These are phyloP conservation scores for Lithosia quadra DNA, from an alignment of 2,888 invertebrate species.

Conservation along the genomic window DNA sequence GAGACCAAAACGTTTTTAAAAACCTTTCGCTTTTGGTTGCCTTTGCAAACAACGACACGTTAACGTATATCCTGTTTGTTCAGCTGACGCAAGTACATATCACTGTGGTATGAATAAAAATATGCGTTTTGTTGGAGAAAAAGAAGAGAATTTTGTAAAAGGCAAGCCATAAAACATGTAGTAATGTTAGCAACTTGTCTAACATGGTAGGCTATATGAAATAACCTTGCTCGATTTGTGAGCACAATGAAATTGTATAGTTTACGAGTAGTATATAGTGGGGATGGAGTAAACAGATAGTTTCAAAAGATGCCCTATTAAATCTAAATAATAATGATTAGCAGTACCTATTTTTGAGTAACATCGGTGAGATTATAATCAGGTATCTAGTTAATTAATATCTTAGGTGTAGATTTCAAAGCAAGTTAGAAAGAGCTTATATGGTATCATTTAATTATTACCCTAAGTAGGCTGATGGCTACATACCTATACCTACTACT, in stretches of 20 bases:
- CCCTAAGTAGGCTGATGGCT: background rate
- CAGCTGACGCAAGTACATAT: constrained; percentile 22
- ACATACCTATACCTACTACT: background rate
- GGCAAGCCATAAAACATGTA: background rate
- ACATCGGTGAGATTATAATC: background rate
- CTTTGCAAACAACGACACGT: constrained; percentile 26
- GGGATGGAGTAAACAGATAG: too few relatives aligned
- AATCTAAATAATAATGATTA: too few relatives aligned
- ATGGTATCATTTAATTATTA: background rate
- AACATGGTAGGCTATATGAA: background rate
- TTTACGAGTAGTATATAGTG: background rate
- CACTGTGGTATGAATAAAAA: background rate
- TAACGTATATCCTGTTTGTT: constrained; percentile 28
- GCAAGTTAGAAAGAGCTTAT: background rate
- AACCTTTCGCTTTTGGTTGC: constrained; percentile 6
- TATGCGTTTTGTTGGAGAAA: background rate
- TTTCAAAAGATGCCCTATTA: too few relatives aligned
- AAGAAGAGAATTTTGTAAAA: background rate
- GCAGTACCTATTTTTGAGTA: too few relatives aligned
- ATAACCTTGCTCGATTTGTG: background rate
- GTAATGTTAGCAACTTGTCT: background rate
- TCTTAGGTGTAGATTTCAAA: background rate
- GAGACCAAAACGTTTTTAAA: constrained; percentile 8
- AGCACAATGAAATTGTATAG: background rate
- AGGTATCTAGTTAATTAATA: background rate